Base-by-base conservation (phyloP, 2,113 vertebrate genomes). In the Arenaria interpres region DNA sequence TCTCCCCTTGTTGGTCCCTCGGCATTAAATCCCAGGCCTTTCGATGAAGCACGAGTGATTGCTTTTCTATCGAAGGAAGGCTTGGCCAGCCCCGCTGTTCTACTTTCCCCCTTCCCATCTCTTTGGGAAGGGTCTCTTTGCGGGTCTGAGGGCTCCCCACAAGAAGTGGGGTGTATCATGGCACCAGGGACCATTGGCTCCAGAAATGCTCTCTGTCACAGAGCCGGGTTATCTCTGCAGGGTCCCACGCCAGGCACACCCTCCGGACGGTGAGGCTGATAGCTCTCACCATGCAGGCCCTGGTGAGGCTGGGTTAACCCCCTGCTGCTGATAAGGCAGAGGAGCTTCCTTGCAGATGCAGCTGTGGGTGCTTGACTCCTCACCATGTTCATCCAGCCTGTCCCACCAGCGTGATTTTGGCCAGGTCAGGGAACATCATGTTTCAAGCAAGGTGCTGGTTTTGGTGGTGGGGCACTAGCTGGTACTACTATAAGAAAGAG, bases 11-110 rank as follows among this genome's bases (percentile, higher is more conserved):
- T 82, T 92, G 77, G 56, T 84, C 77, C 77, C 73, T 24, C 2
- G 8, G 91, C 84, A 92, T 95, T 94, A 93, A 93, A 91, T 90
- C 93, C 73, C 66, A 93, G 78, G 54, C 78, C 62, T 94, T 91
- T 79, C 85, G 63, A 66, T 83, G 82, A 81, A 90, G 30, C 5
- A 1, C 24, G 48, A 75, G 69, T 17, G 69, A 85, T 85, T 59
- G 62, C 57, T 91, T 87, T 96, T 72, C 73, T 85, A 23, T 48
- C 0, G 7, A 95, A 85, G 73, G 59, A 73, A 80, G 43, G 28
- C 35, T 71, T 75, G 59, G 46, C 54, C 83, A 72, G 68, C 23
- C 51, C 37, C 2, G 2, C 51, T 30, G 43, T 69, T 60, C 9
- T 39, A 23, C 73, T 14, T 2, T 77, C 60, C 51, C 63, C 33